These are phyloP conservation scores for Bacillus rossius DNA, from an alignment of 1,140 invertebrate genomes.

Conservation along the genomic window DNA sequence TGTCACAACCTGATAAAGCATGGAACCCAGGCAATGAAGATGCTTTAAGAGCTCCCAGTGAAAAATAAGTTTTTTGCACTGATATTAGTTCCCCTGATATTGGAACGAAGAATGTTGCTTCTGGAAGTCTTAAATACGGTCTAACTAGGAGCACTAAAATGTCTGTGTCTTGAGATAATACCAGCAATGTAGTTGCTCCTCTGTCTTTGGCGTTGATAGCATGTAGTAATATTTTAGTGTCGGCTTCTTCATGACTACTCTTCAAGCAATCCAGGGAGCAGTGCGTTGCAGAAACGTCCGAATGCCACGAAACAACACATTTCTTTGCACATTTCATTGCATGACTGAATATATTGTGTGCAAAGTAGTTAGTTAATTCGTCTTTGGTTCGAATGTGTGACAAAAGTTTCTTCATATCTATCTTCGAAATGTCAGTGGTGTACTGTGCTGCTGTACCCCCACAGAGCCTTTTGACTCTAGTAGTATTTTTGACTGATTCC, in stretches of 20 bases:
- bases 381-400: constrained; percentile 4
- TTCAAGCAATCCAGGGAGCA: constrained; percentile 3
- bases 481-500: constrained; percentile 6
- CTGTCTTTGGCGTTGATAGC: constrained; percentile 3
- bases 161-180: constrained; percentile 6
- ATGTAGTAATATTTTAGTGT: constrained; percentile 4
- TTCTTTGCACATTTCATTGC: neutral
- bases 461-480: neutral
- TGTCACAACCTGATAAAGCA: too few species aligned
- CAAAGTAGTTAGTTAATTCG: neutral
- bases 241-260: constrained; percentile 8
- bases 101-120: neutral
- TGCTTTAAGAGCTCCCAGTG: too few species aligned
- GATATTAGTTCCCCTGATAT: neutral
- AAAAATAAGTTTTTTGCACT: too few species aligned
- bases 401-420: constrained; percentile 5
- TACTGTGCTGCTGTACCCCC: neutral
- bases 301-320: constrained; percentile 2
- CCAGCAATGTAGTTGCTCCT: constrained; percentile 1
- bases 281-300: constrained; percentile 1
- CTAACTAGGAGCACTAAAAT: constrained; percentile 2
- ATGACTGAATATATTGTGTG: neutral
- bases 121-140: neutral
- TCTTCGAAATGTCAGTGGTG: neutral
- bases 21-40: too few species aligned